Base-by-base conservation (phyloP, 30 jellyfish, hydroid and myxozoan species). In the Phacellophora camtschatica region DNA sequence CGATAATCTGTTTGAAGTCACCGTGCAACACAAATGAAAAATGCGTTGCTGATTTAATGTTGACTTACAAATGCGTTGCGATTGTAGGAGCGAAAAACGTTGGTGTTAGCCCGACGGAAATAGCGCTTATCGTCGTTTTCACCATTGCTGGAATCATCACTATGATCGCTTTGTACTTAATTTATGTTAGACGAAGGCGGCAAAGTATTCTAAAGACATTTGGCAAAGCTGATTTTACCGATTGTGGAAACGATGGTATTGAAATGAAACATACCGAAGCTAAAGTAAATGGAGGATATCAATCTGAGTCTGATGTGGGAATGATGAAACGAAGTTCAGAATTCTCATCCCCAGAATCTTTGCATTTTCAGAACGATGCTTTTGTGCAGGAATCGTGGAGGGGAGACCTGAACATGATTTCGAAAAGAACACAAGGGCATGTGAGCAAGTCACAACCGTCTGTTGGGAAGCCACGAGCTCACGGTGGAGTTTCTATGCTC, bases 381-480 rank as follows among this genome's bases (percentile, higher is more conserved):
- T 63, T 24, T 28, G 27, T 58, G 18, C 30, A 28, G 4, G 90
- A 77, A 4, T 36, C 77, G 22, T 27, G 54, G 37, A 27, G 15
- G 1, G 46, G 19, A 3, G 68, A 25, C 51, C 45, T 54, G 55
- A 35, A 65, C 53, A 25, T 65, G 70, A 67, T 64, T 12, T 64
- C 84, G 41, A 71, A 42, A 34, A 65, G 91, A 57, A 54, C 54
- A 25, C 5, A 35, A 37, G 72, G 51, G 59, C 30, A 25, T 32
- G 20, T 27, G n/a, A 80, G 91, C 30, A 80, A 56, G 15, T 80
- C 91, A 35, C 82, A 80, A 49, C 91, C 91, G 3, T 43, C 80
- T 10, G 41, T 65, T 50, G 36, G 24, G 24, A 77, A 42, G 67
- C 91, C 91, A 0, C 84, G 69, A 4, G 59, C 91, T 24, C 84